These are phyloP conservation scores for Gobio gobio DNA, from an alignment of 2,113 vertebrate species.

Conservation along the genomic window DNA sequence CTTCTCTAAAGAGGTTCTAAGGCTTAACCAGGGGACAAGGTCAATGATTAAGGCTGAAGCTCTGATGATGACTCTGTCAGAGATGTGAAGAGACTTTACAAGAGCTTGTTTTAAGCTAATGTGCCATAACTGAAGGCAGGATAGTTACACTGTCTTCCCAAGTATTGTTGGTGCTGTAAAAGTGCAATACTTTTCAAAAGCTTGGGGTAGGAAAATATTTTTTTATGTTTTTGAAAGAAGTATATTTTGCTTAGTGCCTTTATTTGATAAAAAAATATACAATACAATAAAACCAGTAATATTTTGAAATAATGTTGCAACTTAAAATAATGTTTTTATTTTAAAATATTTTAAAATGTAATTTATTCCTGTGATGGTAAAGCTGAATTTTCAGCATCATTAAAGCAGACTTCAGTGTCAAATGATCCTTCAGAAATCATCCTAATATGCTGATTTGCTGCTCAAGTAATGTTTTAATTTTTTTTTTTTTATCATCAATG, in stretches of 20 bases:
- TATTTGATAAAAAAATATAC: not conserved
- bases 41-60: constrained; percentile 36
- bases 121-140: not conserved
- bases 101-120: constrained; percentile 11
- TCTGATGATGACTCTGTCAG: constrained; percentile 21
- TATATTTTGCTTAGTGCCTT: not conserved
- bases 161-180: not conserved
- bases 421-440: too few species aligned
- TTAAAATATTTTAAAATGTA: not conserved
- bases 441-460: too few species aligned
- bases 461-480: too few species aligned
- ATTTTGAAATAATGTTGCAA: not conserved
- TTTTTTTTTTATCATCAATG: too few species aligned
- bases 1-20: constrained; percentile 11
- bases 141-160: not conserved
- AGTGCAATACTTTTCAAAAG: not conserved
- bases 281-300: not conserved
- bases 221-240: not conserved
- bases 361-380: not conserved
- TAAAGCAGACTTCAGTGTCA: too few species aligned
- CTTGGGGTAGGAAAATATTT: not conserved
- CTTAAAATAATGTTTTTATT: not conserved
- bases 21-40: constrained; percentile 17
- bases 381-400: too few species aligned
- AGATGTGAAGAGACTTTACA: constrained; percentile 1